These are phyloP conservation scores for Trichopoda pennipes DNA, from an alignment of 2,888 invertebrate species.

Conservation along the genomic window DNA sequence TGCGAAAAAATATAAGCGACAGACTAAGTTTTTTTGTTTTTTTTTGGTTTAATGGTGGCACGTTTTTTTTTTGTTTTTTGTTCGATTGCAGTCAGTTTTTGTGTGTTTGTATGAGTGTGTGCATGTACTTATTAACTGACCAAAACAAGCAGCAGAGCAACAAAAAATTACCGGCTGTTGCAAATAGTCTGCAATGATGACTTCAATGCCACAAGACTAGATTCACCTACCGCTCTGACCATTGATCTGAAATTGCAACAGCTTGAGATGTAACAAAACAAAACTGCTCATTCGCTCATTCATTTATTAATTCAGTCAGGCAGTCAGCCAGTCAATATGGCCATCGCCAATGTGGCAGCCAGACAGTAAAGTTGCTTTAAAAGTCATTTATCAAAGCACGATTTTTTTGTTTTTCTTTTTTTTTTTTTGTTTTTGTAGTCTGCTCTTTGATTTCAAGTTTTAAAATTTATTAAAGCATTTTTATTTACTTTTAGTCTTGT, in stretches of 20 bases:
- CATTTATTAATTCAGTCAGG: slow-evolving; percentile 2
- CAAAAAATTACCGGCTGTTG: slow-evolving; percentile 48
- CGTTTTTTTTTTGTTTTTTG: slow-evolving; percentile 39
- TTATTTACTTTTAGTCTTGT: slow-evolving; percentile 24
- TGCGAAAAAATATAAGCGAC: slow-evolving; percentile 39
- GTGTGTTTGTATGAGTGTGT: background rate
- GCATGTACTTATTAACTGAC: slow-evolving; percentile 27
- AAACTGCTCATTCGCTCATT: background rate
- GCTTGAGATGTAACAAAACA: slow-evolving; percentile 36
- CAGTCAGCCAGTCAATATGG: background rate
- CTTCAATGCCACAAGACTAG: slow-evolving; percentile 60
- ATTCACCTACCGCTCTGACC: slow-evolving; percentile 48
- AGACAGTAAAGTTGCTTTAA: slow-evolving; percentile 67
- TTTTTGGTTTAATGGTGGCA: slow-evolving; percentile 58
- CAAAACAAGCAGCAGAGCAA: background rate
- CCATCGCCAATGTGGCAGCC: too few relatives aligned
- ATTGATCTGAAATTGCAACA: slow-evolving; percentile 54
- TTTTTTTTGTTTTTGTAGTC: too few relatives aligned
- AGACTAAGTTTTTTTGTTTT: slow-evolving; percentile 54
- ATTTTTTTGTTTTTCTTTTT: slow-evolving; percentile 62
- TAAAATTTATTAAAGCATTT: slow-evolving; percentile 44
- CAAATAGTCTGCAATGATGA: slow-evolving; percentile 41
- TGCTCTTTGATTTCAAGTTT: slow-evolving; percentile 52
- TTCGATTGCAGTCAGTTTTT: slow-evolving; percentile 6
- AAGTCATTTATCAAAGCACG: slow-evolving; percentile 71